Percentiles rank a stretch among this genome's conserved stretches.
These are phyloP conservation scores for Cydia strobilella DNA, from an alignment of 1,140 invertebrate genomes.

Conservation along the genomic window DNA sequence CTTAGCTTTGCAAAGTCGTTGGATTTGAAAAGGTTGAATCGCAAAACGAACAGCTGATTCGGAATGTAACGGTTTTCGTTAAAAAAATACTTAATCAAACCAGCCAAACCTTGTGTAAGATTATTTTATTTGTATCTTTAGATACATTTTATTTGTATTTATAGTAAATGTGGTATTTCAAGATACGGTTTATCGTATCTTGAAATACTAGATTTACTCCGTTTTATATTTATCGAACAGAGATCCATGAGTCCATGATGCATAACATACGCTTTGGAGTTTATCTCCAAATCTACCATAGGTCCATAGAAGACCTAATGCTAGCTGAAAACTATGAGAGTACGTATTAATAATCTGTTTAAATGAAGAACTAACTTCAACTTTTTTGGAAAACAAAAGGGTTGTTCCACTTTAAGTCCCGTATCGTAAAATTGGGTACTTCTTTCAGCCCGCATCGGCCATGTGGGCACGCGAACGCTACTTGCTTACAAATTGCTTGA, in stretches of 20 bases:
- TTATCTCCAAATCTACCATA: too few relatives aligned
- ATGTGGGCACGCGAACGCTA: conserved; percentile 10
- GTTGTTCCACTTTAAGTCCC: conserved; percentile 24
- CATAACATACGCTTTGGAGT: too few relatives aligned
- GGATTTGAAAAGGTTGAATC: conserved; percentile 48
- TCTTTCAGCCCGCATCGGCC: conserved; percentile 20
- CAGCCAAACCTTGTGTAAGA: background rate
- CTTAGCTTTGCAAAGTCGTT: conserved; percentile 39
- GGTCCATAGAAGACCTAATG: too few relatives aligned
- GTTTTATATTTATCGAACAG: too few relatives aligned
- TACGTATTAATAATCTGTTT: background rate
- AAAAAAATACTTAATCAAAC: background rate
- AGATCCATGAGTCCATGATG: too few relatives aligned
- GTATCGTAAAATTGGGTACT: conserved; percentile 25
- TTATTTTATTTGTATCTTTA: too few relatives aligned
- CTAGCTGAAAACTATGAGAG: too few relatives aligned
- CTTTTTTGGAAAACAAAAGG: conserved; percentile 1
- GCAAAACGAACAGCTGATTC: conserved; percentile 63
- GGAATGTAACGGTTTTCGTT: conserved; percentile 57
- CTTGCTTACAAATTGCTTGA: conserved; percentile 30
- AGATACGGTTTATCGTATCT: too few relatives aligned
- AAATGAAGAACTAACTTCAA: background rate
- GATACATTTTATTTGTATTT: too few relatives aligned
- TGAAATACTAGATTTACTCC: too few relatives aligned
- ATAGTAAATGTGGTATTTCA: too few relatives aligned